These are phyloP conservation scores for Amphiprion percula DNA, from an alignment of 2,113 vertebrate species.

Conservation along the genomic window DNA sequence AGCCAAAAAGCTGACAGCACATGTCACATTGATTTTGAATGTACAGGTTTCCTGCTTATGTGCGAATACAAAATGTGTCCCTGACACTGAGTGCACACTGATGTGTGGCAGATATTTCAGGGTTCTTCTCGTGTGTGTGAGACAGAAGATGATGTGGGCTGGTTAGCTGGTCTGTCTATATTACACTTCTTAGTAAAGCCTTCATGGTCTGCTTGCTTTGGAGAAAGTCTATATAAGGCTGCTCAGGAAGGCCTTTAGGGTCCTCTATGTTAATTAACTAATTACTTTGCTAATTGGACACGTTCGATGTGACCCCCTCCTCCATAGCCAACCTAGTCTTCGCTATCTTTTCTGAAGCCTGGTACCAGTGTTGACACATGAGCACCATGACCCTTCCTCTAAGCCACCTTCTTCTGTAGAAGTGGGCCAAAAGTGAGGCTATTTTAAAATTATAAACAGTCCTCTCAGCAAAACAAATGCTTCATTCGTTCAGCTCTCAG, in stretches of 20 bases:
- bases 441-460: slow-evolving; percentile 12
- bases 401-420: neutral
- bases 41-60: slow-evolving; percentile 25
- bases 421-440: neutral
- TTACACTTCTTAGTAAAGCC: slow-evolving; percentile 51
- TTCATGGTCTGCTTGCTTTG: slow-evolving; percentile 50
- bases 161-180: slow-evolving; percentile 54
- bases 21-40: slow-evolving; percentile 32
- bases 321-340: slow-evolving; percentile 19
- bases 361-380: slow-evolving; percentile 28
- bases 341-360: slow-evolving; percentile 34
- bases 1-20: slow-evolving; percentile 33
- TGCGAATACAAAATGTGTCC: slow-evolving; percentile 45
- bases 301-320: slow-evolving; percentile 51
- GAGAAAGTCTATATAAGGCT: slow-evolving; percentile 59
- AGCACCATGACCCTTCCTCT: neutral
- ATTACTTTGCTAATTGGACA: slow-evolving; percentile 85
- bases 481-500: neutral
- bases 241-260: slow-evolving; percentile 69
- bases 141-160: slow-evolving; percentile 27
- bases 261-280: slow-evolving; percentile 81
- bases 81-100: neutral
- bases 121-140: slow-evolving; percentile 6
- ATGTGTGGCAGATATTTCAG: slow-evolving; percentile 13
- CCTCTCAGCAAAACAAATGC: neutral